Evolutionary conservation across 2,797 vertebrate species (phyloP).

Genomic region (Lagocephalus sceleratus): DNA sequence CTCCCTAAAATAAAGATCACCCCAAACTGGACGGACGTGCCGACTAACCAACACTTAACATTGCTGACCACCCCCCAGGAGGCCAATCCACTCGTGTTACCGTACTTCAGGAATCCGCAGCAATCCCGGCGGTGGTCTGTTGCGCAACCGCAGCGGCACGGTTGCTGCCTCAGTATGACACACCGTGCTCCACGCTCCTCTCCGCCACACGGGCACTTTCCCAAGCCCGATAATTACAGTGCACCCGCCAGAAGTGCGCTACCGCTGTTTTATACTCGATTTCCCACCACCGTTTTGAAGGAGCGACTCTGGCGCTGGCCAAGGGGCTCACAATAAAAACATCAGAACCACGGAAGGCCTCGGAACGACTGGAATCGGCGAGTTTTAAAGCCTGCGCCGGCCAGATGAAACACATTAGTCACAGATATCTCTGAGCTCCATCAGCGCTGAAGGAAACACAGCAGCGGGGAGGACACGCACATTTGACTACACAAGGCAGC

Average conservation of each 20-base stretch:
- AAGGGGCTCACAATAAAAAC: no score
- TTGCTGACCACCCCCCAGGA: slow-evolving; percentile 44
- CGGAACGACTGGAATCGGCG: no score
- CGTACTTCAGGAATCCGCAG: slow-evolving; percentile 42
- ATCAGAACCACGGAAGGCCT: no score
- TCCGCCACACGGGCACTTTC: slow-evolving; percentile 20
- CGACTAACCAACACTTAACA: slow-evolving; percentile 41
- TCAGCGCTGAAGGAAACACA: neutral
- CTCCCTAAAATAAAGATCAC: no score
- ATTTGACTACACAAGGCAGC: neutral
- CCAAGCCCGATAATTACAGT: slow-evolving; percentile 4
- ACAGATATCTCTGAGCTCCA: neutral
- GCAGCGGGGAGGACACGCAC: neutral
- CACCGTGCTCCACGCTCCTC: slow-evolving; percentile 21
- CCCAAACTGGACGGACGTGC: slow-evolving; percentile 7
- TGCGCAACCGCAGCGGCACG: slow-evolving; percentile 43
- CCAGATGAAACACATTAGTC: neutral
- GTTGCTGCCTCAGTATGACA: slow-evolving; percentile 27
- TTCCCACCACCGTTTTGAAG: slow-evolving; percentile 6
- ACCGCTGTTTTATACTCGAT: slow-evolving; percentile 6
- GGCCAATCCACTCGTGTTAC: slow-evolving; percentile 36
- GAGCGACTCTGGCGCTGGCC: neutral
- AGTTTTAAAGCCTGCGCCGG: no score
- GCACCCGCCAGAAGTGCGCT: slow-evolving; percentile 19
- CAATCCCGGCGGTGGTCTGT: slow-evolving; percentile 24